A percentile compares a stretch with the other conserved stretches of the same genome.
phyloP scores from a whole-genome alignment of 2,797 vertebrate species.

The Oreonectes daqikongensis region DNA sequence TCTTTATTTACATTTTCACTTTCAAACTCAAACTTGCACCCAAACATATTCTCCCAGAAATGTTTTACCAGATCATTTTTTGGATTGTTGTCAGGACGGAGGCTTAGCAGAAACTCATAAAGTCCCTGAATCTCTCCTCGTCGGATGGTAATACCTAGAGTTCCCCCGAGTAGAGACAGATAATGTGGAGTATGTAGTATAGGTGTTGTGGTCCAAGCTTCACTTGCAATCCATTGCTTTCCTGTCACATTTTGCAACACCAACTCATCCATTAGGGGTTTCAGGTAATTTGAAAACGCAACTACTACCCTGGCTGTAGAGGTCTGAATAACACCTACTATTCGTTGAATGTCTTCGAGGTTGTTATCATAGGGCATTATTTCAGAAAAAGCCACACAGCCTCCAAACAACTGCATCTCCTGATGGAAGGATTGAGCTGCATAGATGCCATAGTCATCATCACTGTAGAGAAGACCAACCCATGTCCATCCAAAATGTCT shows the following conservation, averaged over 20 bases:
- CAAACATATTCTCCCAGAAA: slow-evolving; percentile 57
- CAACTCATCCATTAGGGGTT: slow-evolving; percentile 60
- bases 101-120: slow-evolving; percentile 60
- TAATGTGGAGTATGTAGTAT: slow-evolving; percentile 33
- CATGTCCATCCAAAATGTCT: slow-evolving; percentile 73
- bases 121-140: slow-evolving; percentile 71
- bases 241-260: slow-evolving; percentile 49
- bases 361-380: slow-evolving; percentile 65
- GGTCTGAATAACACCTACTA: slow-evolving; percentile 43
- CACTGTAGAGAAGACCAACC: slow-evolving; percentile 70
- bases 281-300: too few relatives aligned
- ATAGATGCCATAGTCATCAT: slow-evolving; percentile 72
- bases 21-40: slow-evolving; percentile 53
- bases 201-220: slow-evolving; percentile 54
- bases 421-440: slow-evolving; percentile 65
- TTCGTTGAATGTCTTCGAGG: slow-evolving; percentile 39
- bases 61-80: slow-evolving; percentile 49
- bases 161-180: slow-evolving; percentile 43
- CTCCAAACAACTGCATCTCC: slow-evolving; percentile 43
- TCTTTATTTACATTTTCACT: not conserved
- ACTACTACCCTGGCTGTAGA: too few relatives aligned
- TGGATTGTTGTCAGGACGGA: slow-evolving; percentile 47
- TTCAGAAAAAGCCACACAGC: slow-evolving; percentile 70
- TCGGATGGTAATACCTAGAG: slow-evolving; percentile 65
- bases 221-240: slow-evolving; percentile 60